A percentile compares a stretch with the other conserved stretches of the same genome.
Conservation (phyloP, 2,888 invertebrate genomes). For the Ectropis crepuscularia region DNA sequence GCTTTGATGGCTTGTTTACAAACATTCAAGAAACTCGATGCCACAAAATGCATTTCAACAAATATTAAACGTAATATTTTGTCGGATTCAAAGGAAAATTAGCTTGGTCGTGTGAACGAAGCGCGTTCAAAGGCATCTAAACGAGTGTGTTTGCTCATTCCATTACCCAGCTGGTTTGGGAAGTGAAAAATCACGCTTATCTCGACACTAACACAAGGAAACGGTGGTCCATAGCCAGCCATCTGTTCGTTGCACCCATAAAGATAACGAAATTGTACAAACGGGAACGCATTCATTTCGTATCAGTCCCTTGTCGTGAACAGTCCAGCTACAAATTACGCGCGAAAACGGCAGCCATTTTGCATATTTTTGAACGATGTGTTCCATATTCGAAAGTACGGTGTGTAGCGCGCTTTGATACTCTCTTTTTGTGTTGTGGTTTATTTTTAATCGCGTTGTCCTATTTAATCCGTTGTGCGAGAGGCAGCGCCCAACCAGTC, state of each 20-base stretch:
- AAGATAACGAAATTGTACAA: conserved; percentile 80
- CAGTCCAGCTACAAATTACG: conserved; percentile 69
- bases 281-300: conserved; percentile 76
- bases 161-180: conserved; percentile 79
- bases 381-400: conserved; percentile 82
- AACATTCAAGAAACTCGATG: conserved; percentile 54
- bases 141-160: conserved; percentile 71
- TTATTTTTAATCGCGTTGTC: conserved; percentile 84
- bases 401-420: conserved; percentile 76
- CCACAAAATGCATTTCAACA: conserved; percentile 42
- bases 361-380: conserved; percentile 80
- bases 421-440: conserved; percentile 80
- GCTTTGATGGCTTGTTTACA: conserved; percentile 73
- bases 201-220: conserved; percentile 73
- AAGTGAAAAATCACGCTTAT: conserved; percentile 84
- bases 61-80: conserved; percentile 44
- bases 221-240: conserved; percentile 75
- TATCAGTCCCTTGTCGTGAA: conserved; percentile 70
- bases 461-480: conserved; percentile 83
- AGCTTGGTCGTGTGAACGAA: conserved; percentile 68
- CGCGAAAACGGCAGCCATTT: conserved; percentile 80
- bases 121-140: conserved; percentile 66
- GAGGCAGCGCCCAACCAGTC: conserved; percentile 78
- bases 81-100: conserved; percentile 68
- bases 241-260: conserved; percentile 84